These are phyloP conservation scores for Parnassius smintheus DNA, from an alignment of 2,888 invertebrate genomes.

Conservation along the genomic window DNA sequence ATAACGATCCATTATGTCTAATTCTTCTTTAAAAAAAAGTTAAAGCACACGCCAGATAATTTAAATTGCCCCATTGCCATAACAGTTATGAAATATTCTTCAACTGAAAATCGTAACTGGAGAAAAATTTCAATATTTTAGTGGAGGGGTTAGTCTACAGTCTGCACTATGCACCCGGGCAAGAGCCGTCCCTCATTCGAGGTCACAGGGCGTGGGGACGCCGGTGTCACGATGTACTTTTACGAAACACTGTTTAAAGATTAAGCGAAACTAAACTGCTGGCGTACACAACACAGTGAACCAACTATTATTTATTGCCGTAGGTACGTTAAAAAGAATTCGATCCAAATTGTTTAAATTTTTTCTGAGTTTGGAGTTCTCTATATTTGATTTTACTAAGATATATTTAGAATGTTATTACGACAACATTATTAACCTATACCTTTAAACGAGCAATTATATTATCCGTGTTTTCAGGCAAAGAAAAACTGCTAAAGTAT, in stretches of 20 bases:
- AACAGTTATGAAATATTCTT: background rate
- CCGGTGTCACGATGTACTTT: slow-evolving; percentile 37
- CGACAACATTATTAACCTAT: too few relatives aligned
- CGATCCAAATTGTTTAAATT: too few relatives aligned
- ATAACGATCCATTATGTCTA: too few relatives aligned
- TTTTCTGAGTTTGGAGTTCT: too few relatives aligned
- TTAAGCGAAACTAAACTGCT: slow-evolving; percentile 71
- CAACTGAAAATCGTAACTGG: background rate
- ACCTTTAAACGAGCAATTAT: too few relatives aligned
- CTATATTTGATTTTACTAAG: too few relatives aligned
- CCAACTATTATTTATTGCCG: slow-evolving; percentile 50
- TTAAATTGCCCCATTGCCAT: background rate
- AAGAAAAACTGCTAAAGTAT: too few relatives aligned
- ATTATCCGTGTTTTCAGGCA: too few relatives aligned
- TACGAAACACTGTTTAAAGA: slow-evolving; percentile 70
- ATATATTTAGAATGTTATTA: too few relatives aligned
- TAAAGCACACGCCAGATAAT: too few relatives aligned
- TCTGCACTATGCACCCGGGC: slow-evolving; percentile 34
- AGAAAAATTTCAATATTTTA: background rate
- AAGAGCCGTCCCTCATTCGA: slow-evolving; percentile 57
- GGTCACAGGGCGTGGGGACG: slow-evolving; percentile 56
- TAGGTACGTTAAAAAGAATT: too few relatives aligned
- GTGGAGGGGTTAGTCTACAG: slow-evolving; percentile 9
- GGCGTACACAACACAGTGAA: slow-evolving; percentile 59
- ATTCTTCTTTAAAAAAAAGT: too few relatives aligned